Evolutionary conservation across 2,797 vertebrate genomes (phyloP).

Genomic region (Hylomyscus alleni): DNA sequence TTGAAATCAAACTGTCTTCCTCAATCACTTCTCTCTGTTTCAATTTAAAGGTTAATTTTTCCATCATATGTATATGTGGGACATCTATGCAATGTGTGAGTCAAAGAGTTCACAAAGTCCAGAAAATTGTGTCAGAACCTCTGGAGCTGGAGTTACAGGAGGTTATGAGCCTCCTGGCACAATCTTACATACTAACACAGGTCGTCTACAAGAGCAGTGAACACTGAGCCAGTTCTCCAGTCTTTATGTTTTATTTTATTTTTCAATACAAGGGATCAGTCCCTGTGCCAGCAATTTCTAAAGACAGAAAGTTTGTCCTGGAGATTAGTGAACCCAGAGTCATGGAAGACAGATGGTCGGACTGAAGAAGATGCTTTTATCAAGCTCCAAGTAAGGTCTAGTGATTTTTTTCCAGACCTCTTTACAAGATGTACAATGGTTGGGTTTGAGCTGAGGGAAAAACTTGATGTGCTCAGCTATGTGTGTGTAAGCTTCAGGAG

Average conservation of each 20-base stretch:
- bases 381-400: neutral
- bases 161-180: too few species aligned
- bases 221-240: neutral
- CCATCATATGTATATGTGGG: too few species aligned
- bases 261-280: neutral
- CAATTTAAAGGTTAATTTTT: neutral
- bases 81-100: neutral
- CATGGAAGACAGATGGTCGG: neutral
- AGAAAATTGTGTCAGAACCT: neutral
- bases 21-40: too few species aligned
- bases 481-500: slow-evolving; percentile 39
- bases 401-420: slow-evolving; percentile 7
- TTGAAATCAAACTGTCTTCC: neutral
- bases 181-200: neutral
- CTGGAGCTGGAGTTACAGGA: neutral
- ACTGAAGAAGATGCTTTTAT: neutral
- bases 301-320: slow-evolving; percentile 26
- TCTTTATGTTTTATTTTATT: neutral
- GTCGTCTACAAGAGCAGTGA: neutral
- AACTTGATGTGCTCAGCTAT: slow-evolving; percentile 4
- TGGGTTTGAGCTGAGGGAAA: slow-evolving; percentile 11
- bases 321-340: too few species aligned
- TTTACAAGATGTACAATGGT: neutral
- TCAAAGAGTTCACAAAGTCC: neutral
- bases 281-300: slow-evolving; percentile 21